These are phyloP conservation scores for Amphipoea oculea DNA, from an alignment of 2,888 invertebrate genomes.

Conservation along the genomic window DNA sequence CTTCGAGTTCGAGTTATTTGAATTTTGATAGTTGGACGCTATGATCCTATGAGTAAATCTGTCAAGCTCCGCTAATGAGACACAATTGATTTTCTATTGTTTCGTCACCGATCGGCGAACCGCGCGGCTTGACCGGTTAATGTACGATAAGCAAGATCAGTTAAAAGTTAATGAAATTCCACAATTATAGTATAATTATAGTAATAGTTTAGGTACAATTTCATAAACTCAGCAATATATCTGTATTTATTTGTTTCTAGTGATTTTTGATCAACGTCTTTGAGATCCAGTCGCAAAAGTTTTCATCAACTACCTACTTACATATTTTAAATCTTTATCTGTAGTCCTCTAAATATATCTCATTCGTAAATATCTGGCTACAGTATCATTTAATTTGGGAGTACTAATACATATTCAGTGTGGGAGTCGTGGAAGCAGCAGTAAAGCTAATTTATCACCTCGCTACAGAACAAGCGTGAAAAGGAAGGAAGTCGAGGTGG, in stretches of 20 bases:
- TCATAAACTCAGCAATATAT: neutral
- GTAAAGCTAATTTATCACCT: slow-evolving; percentile 60
- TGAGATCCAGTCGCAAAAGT: too few relatives aligned
- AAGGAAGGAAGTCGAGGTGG: slow-evolving; percentile 41
- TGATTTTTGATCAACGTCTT: neutral
- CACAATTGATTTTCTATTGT: too few relatives aligned
- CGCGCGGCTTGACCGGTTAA: neutral
- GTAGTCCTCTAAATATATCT: slow-evolving; percentile 19
- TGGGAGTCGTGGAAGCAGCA: slow-evolving; percentile 41
- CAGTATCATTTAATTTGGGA: slow-evolving; percentile 65
- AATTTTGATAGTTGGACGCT: neutral
- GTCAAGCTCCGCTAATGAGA: too few relatives aligned
- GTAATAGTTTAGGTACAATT: too few relatives aligned
- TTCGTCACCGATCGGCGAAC: too few relatives aligned
- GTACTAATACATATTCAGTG: slow-evolving; percentile 65
- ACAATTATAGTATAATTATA: too few relatives aligned
- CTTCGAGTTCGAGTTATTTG: slow-evolving; percentile 1
- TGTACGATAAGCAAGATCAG: neutral
- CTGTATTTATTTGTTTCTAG: neutral
- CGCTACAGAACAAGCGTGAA: slow-evolving; percentile 41
- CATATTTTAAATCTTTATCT: slow-evolving; percentile 4
- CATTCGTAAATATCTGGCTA: slow-evolving; percentile 30
- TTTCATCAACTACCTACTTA: neutral
- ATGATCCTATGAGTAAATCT: neutral
- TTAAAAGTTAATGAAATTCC: slow-evolving; percentile 12